phyloP scores from a whole-genome alignment of 2,888 invertebrate species.

The Xylophagus ater region DNA sequence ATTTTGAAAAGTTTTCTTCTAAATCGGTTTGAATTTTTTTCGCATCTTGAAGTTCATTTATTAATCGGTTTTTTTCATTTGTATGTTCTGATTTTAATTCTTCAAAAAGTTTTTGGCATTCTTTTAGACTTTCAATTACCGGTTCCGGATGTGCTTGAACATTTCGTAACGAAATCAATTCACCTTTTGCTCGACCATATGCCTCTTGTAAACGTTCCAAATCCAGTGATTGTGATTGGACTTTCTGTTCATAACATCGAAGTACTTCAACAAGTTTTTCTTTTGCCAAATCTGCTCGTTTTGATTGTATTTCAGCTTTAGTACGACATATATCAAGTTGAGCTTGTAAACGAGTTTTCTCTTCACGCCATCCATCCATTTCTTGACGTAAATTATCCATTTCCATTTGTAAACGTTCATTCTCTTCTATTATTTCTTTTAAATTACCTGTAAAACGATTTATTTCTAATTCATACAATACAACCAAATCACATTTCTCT shows the following conservation, averaged over 20 bases:
- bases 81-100: slow-evolving; percentile 63
- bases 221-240: slow-evolving; percentile 40
- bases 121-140: slow-evolving; percentile 51
- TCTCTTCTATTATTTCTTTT: slow-evolving; percentile 58
- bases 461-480: slow-evolving; percentile 58
- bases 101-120: slow-evolving; percentile 64
- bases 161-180: slow-evolving; percentile 29
- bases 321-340: slow-evolving; percentile 33
- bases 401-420: slow-evolving; percentile 49
- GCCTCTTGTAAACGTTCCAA: slow-evolving; percentile 36
- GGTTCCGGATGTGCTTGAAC: slow-evolving; percentile 22
- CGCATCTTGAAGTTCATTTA: slow-evolving; percentile 25
- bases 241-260: slow-evolving; percentile 61
- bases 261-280: slow-evolving; percentile 63
- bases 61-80: slow-evolving; percentile 51
- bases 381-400: slow-evolving; percentile 42
- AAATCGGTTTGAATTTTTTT: slow-evolving; percentile 15
- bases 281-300: slow-evolving; percentile 58
- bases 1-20: slow-evolving; percentile 14
- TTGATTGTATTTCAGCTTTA: slow-evolving; percentile 40
- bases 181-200: slow-evolving; percentile 33
- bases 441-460: slow-evolving; percentile 59
- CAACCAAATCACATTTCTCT: slow-evolving; percentile 63
- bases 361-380: slow-evolving; percentile 37
- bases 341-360: slow-evolving; percentile 33